Percentiles rank a stretch among this genome's conserved stretches.
phyloP scores from a whole-genome alignment of 2,888 invertebrate genomes.

The Drosophila testacea region DNA sequence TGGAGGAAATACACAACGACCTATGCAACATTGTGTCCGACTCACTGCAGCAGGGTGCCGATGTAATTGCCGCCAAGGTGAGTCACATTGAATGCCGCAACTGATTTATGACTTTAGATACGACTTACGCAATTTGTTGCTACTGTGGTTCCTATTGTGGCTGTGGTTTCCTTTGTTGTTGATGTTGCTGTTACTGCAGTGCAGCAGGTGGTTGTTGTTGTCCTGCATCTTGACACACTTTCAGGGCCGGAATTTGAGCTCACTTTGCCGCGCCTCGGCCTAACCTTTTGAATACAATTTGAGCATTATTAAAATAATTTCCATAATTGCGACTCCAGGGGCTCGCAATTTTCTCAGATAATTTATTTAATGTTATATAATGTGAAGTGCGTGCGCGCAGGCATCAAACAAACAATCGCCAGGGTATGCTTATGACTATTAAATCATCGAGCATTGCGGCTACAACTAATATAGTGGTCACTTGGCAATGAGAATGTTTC shows the following conservation, averaged over 20 bases:
- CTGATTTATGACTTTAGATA: constrained; percentile 64
- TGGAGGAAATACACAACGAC: constrained; percentile 96
- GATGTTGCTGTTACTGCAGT: constrained; percentile 5
- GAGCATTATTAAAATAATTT: constrained; percentile 73
- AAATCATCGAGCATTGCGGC: constrained; percentile 4
- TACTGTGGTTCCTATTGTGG: background rate
- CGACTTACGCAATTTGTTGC: constrained; percentile 60
- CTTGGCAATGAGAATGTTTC: background rate
- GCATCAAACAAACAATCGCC: constrained; percentile 47
- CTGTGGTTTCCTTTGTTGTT: background rate
- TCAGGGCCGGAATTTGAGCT: constrained; percentile 24
- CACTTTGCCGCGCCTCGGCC: constrained; percentile 29
- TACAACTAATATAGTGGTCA: background rate
- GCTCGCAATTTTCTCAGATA: constrained; percentile 63
- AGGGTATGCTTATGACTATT: constrained; percentile 21
- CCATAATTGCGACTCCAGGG: constrained; percentile 44
- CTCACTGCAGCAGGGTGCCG: constrained; percentile 94
- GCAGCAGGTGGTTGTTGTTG: constrained; percentile 41
- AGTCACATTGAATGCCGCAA: constrained; percentile 74
- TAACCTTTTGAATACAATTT: constrained; percentile 41
- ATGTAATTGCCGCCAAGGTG: constrained; percentile 93
- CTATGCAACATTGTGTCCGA: constrained; percentile 95
- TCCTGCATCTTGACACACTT: constrained; percentile 25
- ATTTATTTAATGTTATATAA: constrained; percentile 57
- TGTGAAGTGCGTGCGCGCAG: constrained; percentile 46